Evolutionary conservation across 1,140 invertebrate genomes (phyloP), one percentile per base, ranked within the genome.

Genomic region (Drosophila setifemur): DNA sequence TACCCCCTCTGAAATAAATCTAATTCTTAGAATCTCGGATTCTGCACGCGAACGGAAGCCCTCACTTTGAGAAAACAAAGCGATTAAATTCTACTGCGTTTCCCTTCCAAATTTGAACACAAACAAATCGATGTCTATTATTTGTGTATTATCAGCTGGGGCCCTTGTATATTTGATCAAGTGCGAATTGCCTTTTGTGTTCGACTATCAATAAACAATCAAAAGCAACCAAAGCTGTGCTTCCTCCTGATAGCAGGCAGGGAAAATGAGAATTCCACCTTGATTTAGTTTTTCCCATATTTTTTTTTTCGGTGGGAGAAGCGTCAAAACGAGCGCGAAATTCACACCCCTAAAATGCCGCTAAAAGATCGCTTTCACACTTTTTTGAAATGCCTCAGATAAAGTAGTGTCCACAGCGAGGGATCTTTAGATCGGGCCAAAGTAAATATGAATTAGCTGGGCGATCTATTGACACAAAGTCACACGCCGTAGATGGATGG

Each of bases 321-420:
- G 26, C 50, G 60, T 37, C 21, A 37, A 71, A 63, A 43, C 42
- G 48, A 48, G 76, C 53, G 69, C 54, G 23, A 82, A 70, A 61
- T 64, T 85, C 73, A 85, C 79, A 85, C 78, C 61, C 60, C 49
- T 47, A 31, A 82, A 83, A 55, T 63, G 68, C 26, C 69, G 57
- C 55, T 77, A 60, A 70, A 31, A 49, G 57, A 52, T 58, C 50
- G 58, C 57, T 35, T 47, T 54, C 31, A 40, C 42, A 73, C 26
- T 50, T 74, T 44, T 50, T 74, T 44, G 31, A 52, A 68, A 44
- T 49, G 55, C 37, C 55, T 49, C 50, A 64, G 57, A 63, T 45
- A 64, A 54, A 71, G 73, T 48, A 64, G 54, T 75, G 73, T 48
- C 57, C 23, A 57, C 39, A 55, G 28, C 8, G 42, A 9, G 31